Base-by-base conservation (phyloP, 2,113 vertebrate genomes). In the Maccullochella peelii region DNA sequence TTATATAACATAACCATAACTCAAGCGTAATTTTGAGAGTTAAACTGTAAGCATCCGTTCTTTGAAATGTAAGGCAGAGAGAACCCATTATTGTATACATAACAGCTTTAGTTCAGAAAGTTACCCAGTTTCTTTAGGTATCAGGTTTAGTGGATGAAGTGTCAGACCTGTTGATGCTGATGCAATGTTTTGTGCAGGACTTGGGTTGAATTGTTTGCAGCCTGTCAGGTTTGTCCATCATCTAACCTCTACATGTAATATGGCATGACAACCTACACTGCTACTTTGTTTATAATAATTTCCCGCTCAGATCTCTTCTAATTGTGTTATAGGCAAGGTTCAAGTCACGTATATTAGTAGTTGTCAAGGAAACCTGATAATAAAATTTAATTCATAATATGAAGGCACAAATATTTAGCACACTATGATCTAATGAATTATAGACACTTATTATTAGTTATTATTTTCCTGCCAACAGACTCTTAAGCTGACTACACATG, bases 201-300 rank as follows among this genome's bases (percentile, higher is more conserved):
- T 0, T 2, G 10, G 23, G 5, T 1, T 68, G 30, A 55, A 70
- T 20, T 42, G 12, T 59, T 27, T 68, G 30, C n/a, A 9, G 44
- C 54, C n/a, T 52, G 52, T 30, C 67, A 44, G 67, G 30, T 59
- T n/a, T 62, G 47, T 55, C 33, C 33, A 33, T 77, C 21, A 61
- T 68, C 40, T 69, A 10, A 54, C 6, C 27, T 61, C 20, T 5
- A 33, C 27, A 49, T 49, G 14, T 25, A 16, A 38, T 15, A 61
- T 5, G 14, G 57, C 18, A 12, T 47, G 57, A 49, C 23, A 38
- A 20, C 30, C 27, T 50, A n/a, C 42, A 50, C 21, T n/a, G 9
- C 14, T 52, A 6, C 73, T 73, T 42, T 63, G 21, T n/a, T 50
- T 25, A 38, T 16, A 6, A 36, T 33, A 3, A 36, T 23, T 10